Evolutionary conservation across 2,888 invertebrate species (phyloP).

Genomic region (Xanthostigma xanthostigma): DNA sequence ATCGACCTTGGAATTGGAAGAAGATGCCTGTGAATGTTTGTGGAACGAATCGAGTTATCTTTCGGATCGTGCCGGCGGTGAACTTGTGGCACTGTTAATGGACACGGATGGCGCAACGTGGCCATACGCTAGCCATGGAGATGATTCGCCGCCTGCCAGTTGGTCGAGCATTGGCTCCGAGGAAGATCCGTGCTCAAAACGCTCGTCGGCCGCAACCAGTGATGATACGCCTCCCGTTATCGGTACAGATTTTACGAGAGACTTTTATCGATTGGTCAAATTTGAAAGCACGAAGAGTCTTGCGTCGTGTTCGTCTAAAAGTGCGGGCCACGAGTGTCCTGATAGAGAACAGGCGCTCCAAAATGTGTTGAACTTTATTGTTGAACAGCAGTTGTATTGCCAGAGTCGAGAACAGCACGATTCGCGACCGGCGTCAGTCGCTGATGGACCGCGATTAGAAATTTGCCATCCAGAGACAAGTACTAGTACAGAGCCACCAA

Average conservation of each 20-base stretch:
- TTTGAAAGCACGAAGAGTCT: conserved; percentile 68
- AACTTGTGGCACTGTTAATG: conserved; percentile 39
- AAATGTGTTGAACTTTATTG: conserved; percentile 59
- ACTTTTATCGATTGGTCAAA: conserved; percentile 66
- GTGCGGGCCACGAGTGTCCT: conserved; percentile 40
- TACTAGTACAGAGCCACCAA: conserved; percentile 2
- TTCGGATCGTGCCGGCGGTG: conserved; percentile 49
- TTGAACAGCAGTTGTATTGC: conserved; percentile 60
- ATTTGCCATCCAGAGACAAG: neutral
- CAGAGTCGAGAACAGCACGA: conserved; percentile 42
- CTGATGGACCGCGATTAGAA: conserved; percentile 33
- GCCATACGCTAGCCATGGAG: conserved; percentile 39
- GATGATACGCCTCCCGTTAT: conserved; percentile 52
- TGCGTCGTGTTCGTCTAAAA: conserved; percentile 57
- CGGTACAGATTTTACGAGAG: conserved; percentile 61
- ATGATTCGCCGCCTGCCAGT: conserved; percentile 39
- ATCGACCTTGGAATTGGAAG: conserved; percentile 53
- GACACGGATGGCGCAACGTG: conserved; percentile 37
- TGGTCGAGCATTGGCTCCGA: conserved; percentile 43
- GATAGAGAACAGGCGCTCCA: conserved; percentile 56
- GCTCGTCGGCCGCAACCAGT: conserved; percentile 53
- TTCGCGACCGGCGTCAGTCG: conserved; percentile 37
- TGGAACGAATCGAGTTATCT: conserved; percentile 63
- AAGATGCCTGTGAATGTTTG: conserved; percentile 56
- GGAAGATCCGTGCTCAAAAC: conserved; percentile 44